Evolutionary conservation across 1,140 invertebrate species (phyloP).

Genomic region (Leptonema lineaticorne): DNA sequence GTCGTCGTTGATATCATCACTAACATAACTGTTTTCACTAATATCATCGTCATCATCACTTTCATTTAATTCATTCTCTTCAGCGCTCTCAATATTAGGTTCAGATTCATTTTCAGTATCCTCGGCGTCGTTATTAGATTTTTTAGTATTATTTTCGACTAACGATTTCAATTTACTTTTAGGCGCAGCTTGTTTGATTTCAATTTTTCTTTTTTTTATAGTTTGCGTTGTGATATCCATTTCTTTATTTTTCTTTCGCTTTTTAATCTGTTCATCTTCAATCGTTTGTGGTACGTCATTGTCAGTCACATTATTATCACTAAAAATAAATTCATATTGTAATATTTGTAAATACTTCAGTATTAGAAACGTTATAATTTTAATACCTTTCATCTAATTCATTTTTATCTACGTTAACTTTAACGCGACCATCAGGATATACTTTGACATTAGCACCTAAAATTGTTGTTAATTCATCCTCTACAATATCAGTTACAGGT

Average conservation of each 20-base stretch:
- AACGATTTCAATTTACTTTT: neutral
- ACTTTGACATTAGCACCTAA: conserved; percentile 53
- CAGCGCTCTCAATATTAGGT: conserved; percentile 10
- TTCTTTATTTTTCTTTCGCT: neutral
- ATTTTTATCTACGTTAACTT: conserved; percentile 44
- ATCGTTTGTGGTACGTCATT: neutral
- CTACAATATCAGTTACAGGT: conserved; percentile 45
- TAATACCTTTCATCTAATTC: conserved; percentile 31
- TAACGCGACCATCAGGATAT: conserved; percentile 57
- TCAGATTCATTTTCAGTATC: neutral
- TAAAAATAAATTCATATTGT: neutral
- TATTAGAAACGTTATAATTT: conserved; percentile 16
- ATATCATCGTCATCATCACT: conserved; percentile 21
- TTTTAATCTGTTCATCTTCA: neutral
- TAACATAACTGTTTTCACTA: conserved; percentile 9
- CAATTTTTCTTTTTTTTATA: neutral
- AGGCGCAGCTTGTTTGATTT: neutral
- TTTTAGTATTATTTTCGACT: neutral
- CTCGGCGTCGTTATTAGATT: neutral
- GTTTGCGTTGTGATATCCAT: neutral
- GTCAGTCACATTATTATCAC: neutral
- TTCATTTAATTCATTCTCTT: neutral
- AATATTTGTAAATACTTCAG: conserved; percentile 42
- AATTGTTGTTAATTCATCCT: conserved; percentile 62
- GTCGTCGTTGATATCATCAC: neutral